A percentile compares a stretch with the other conserved stretches of the same genome.
Evolutionary conservation across 2,113 vertebrate genomes (phyloP).

Genomic region (Tursiops truncatus): DNA sequence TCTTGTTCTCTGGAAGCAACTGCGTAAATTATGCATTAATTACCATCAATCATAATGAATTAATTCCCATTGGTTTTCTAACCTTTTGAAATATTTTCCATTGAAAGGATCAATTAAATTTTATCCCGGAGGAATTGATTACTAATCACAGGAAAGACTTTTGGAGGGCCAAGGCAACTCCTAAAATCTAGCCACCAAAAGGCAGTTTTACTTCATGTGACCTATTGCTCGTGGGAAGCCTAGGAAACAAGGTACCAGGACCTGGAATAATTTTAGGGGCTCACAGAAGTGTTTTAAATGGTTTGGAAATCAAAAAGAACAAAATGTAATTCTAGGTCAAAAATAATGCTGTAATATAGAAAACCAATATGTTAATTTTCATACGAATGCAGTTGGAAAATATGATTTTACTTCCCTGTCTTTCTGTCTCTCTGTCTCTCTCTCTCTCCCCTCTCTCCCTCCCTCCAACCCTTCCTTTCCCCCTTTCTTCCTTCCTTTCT

Average conservation of each 20-base stretch:
- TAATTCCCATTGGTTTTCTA: not conserved
- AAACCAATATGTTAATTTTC: not conserved
- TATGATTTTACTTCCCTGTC: not conserved
- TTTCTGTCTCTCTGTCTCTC: not conserved
- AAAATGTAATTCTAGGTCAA: not conserved
- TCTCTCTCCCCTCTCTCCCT: not conserved
- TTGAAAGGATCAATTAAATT: not conserved
- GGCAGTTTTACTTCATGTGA: not conserved
- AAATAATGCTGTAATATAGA: not conserved
- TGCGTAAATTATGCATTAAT: not conserved
- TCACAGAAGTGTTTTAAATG: not conserved
- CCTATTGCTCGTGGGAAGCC: not conserved
- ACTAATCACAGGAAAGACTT: not conserved
- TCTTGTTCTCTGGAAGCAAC: not conserved
- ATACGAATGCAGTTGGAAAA: not conserved
- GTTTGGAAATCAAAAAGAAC: not conserved
- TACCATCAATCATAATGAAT: not conserved
- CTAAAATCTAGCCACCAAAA: not conserved
- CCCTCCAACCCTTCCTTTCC: too few species aligned
- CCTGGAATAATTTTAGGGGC: not conserved
- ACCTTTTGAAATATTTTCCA: not conserved
- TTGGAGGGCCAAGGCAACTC: fast-evolving
- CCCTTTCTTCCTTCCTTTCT: not conserved
- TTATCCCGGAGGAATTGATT: not conserved
- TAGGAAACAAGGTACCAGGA: not conserved